Percentiles rank a stretch among this genome's conserved stretches.
These are phyloP conservation scores for Wiebesia pumilae DNA, from an alignment of 1,140 invertebrate genomes.

Conservation along the genomic window DNA sequence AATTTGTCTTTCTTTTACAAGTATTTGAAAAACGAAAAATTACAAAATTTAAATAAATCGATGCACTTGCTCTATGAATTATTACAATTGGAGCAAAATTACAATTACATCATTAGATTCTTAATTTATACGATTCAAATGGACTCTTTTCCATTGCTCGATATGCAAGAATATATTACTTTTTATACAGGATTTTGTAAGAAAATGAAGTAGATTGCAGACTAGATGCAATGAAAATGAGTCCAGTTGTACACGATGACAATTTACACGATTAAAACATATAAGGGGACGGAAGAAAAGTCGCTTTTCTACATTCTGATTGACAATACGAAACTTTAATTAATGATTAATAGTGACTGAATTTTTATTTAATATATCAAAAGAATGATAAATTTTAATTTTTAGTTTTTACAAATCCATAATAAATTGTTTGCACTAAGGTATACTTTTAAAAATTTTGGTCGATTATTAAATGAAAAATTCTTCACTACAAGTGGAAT, in stretches of 20 bases:
- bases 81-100: slow-evolving; percentile 13
- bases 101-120: neutral
- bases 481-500: slow-evolving; percentile 16
- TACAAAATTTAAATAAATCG: slow-evolving; percentile 35
- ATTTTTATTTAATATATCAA: slow-evolving; percentile 6
- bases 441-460: neutral
- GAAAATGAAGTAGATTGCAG: neutral
- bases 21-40: slow-evolving; percentile 20
- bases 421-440: neutral
- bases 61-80: slow-evolving; percentile 13
- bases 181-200: neutral
- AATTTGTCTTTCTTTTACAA: slow-evolving; percentile 23
- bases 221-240: slow-evolving; percentile 41
- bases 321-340: slow-evolving; percentile 5
- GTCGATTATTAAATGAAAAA: slow-evolving; percentile 34
- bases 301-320: slow-evolving; percentile 1
- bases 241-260: neutral
- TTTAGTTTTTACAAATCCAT: neutral
- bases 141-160: slow-evolving; percentile 20
- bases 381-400: neutral
- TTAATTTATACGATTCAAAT: slow-evolving; percentile 24
- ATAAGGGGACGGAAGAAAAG: slow-evolving; percentile 44
- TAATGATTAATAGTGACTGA: neutral
- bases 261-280: slow-evolving; percentile 15
- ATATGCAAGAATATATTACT: neutral